Evolutionary conservation across 2,888 invertebrate genomes (phyloP), one percentile per base, ranked within the genome.

Genomic region (Heteropelma amictum): DNA sequence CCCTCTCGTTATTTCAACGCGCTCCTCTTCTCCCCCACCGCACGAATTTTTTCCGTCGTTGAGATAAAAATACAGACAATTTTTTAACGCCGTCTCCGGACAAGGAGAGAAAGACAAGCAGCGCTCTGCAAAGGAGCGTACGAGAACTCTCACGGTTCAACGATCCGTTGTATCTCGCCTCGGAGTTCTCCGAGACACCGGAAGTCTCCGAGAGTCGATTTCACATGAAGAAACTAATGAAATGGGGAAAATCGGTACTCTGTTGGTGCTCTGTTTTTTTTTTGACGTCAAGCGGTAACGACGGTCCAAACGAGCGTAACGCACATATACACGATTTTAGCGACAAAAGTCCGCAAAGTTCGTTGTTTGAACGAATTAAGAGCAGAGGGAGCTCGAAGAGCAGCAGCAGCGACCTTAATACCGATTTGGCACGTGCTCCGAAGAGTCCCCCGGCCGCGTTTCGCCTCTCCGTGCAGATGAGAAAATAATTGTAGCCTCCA

Each of bases 1-100:
- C 42, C 75, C 33, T 61, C 51, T 61, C 75, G 63, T 26, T 51
- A 53, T 71, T 71, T 71, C 70, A 40, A 30, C 42, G 19, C 40
- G 17, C 58, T 30, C 35, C 45, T n/a, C 19, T 28, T n/a, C 47
- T 14, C 14, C 23, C 28, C 45, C 17, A n/a, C n/a, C n/a, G n/a
- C n/a, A n/a, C n/a, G n/a, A n/a, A n/a, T n/a, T n/a, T n/a, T n/a
- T n/a, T n/a, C n/a, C n/a, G n/a, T 10, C 10, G 45, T 35, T 21
- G 26, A 51, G 19, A 64, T 64, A 35, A 65, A 40, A 21, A 21
- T 35, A 47, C 6, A 23, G 23, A 42, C 40, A 58, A 58, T 28
- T 30, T 42, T 19, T 14, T 28, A 42, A 42, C 42, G 26, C 17
- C 30, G 5, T 17, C 12, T n/a, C 28, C 17, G 6, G 21, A 60